phyloP scores from a whole-genome alignment of 2,113 vertebrate genomes.

The Morone saxatilis region DNA sequence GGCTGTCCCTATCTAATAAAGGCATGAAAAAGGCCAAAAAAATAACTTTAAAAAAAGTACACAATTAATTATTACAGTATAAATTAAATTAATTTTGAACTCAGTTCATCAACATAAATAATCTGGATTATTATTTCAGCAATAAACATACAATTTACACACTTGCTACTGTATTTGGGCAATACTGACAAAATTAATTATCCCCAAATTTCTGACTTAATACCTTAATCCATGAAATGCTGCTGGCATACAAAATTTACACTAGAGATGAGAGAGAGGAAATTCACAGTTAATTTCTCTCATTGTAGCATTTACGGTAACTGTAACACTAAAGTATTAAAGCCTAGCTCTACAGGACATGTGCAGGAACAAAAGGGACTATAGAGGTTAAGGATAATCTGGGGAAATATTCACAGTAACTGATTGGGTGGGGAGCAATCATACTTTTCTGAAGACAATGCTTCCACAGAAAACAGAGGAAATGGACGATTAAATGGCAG shows the following conservation, averaged over 20 bases:
- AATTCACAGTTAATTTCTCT: background rate
- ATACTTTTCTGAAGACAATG: conserved; percentile 14
- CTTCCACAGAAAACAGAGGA: conserved; percentile 36
- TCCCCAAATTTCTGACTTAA: background rate
- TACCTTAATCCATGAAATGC: background rate
- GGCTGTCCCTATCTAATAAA: too few relatives aligned
- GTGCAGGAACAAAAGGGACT: background rate
- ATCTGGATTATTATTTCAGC: background rate
- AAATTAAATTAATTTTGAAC: background rate
- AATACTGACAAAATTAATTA: background rate
- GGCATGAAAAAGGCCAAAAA: too few relatives aligned
- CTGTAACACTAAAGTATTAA: background rate
- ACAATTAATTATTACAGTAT: background rate
- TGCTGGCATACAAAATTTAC: too few relatives aligned
- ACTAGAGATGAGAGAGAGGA: background rate
- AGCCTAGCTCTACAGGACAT: background rate
- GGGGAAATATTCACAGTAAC: background rate
- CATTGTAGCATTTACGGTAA: background rate
- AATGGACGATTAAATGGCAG: conserved; percentile 4
- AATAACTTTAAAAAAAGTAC: background rate
- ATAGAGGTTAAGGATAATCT: background rate
- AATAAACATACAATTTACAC: background rate
- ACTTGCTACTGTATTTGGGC: background rate
- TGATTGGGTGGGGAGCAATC: conserved; percentile 16
- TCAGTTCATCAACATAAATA: background rate